Percentiles rank a stretch among this genome's conserved stretches.
Evolutionary conservation across 1,140 invertebrate species (phyloP).

Genomic region (Aphelenchoides avenae): DNA sequence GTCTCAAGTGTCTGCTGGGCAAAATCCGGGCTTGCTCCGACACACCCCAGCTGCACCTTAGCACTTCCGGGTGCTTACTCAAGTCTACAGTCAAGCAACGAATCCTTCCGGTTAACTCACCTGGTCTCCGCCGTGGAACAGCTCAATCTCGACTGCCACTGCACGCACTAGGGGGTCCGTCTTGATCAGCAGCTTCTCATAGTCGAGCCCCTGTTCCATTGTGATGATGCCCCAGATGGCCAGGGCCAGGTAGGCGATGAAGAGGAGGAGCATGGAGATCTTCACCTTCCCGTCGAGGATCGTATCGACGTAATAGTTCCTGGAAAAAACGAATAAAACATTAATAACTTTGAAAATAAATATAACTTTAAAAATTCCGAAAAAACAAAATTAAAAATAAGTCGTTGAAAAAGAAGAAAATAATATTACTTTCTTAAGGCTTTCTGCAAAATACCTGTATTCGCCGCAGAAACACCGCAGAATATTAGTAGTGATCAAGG

Average conservation of each 20-base stretch:
- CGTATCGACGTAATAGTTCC: slow-evolving; percentile 54
- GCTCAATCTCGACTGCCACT: slow-evolving; percentile 46
- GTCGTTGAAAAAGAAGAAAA: slow-evolving; percentile 10
- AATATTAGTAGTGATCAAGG: no score
- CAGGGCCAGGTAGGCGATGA: slow-evolving; percentile 56
- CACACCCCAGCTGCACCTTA: no score
- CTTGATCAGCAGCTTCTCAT: slow-evolving; percentile 59
- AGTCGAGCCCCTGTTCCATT: slow-evolving; percentile 60
- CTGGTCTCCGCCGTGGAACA: slow-evolving; percentile 56
- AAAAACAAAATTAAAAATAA: no score
- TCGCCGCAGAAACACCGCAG: no score
- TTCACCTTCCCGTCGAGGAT: slow-evolving; percentile 53
- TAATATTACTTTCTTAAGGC: no score
- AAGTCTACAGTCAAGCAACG: no score
- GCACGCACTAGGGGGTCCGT: slow-evolving; percentile 58
- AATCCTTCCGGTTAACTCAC: slow-evolving; percentile 26
- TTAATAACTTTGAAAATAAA: slow-evolving; percentile 5
- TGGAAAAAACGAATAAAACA: no score
- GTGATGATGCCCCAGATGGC: slow-evolving; percentile 57
- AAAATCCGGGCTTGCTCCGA: no score
- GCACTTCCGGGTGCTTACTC: no score
- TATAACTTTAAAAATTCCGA: neutral
- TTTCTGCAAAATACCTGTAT: no score
- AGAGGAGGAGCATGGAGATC: slow-evolving; percentile 54
- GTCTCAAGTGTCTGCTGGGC: no score